A percentile compares a stretch with the other conserved stretches of the same genome.
Conservation (phyloP, 1,140 invertebrate species). For the Calycopis cecrops region DNA sequence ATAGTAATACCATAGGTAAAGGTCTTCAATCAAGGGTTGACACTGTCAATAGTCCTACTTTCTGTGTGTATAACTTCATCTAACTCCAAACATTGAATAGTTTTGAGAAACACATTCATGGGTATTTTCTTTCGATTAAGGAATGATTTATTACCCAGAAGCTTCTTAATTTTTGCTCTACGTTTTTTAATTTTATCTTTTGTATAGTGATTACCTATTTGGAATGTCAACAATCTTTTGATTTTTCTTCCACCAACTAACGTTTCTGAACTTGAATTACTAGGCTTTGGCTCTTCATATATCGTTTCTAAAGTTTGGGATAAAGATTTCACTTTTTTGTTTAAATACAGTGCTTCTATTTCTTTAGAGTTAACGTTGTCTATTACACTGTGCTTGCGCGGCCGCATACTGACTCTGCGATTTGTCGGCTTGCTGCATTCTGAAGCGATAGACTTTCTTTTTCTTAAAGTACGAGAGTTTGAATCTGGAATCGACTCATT, state of each 20-base stretch:
- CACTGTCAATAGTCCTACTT: conserved; percentile 33
- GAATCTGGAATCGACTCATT: conserved; percentile 27
- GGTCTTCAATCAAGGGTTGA: conserved; percentile 21
- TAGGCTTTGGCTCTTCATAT: conserved; percentile 60
- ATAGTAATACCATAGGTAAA: conserved; percentile 23
- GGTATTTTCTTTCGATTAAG: conserved; percentile 67
- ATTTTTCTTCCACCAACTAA: conserved; percentile 58
- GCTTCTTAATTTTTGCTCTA: conserved; percentile 65
- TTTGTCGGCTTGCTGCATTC: conserved; percentile 52
- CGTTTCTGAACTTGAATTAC: conserved; percentile 36
- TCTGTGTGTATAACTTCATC: conserved; percentile 57
- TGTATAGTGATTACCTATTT: conserved; percentile 60
- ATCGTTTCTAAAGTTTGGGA: conserved; percentile 66
- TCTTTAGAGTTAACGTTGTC: conserved; percentile 59
- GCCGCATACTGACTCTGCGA: conserved; percentile 61
- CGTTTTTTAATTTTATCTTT: conserved; percentile 68
- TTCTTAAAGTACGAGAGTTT: conserved; percentile 49
- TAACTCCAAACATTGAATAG: conserved; percentile 59
- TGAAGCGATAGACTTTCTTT: conserved; percentile 50
- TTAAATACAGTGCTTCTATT: conserved; percentile 65
- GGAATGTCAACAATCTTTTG: conserved; percentile 67
- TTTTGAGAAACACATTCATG: conserved; percentile 65
- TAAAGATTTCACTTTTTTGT: conserved; percentile 56
- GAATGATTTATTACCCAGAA: conserved; percentile 61
- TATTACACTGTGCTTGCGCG: conserved; percentile 48